Evolutionary conservation across 2,797 vertebrate species (phyloP).

Genomic region (Schizopygopsis malacanthus): DNA sequence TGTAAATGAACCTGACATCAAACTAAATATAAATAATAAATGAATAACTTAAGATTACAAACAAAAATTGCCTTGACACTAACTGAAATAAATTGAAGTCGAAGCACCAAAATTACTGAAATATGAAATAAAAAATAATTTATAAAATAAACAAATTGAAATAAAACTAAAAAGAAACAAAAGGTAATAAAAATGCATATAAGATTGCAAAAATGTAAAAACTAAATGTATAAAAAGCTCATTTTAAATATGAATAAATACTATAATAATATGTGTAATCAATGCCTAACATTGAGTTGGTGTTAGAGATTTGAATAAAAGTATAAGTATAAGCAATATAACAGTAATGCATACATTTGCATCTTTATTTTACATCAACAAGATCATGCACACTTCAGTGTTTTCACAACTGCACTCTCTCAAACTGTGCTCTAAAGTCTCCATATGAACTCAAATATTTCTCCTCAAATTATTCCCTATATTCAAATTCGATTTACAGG

Average conservation of each 20-base stretch:
- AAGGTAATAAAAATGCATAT: not conserved
- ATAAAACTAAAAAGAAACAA: not conserved
- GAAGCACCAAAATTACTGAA: not conserved
- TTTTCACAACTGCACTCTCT: not conserved
- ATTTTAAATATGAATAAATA: not conserved
- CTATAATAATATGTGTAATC: not conserved
- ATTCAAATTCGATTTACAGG: not conserved
- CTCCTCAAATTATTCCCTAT: not conserved
- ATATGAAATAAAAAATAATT: not conserved
- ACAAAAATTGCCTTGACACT: not conserved
- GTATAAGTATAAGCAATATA: not conserved
- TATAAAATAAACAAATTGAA: not conserved
- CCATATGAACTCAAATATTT: not conserved
- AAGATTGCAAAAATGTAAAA: not conserved
- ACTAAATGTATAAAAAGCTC: not conserved
- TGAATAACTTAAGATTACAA: not conserved
- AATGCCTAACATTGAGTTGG: not conserved
- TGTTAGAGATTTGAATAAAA: not conserved
- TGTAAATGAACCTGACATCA: not conserved
- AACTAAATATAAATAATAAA: not conserved
- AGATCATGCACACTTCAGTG: not conserved
- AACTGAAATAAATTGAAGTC: not conserved
- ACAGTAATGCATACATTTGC: not conserved
- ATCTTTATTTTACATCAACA: not conserved
- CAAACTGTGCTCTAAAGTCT: not conserved